phyloP scores from a whole-genome alignment of 2,888 invertebrate species.

The Serripes groenlandicus region DNA sequence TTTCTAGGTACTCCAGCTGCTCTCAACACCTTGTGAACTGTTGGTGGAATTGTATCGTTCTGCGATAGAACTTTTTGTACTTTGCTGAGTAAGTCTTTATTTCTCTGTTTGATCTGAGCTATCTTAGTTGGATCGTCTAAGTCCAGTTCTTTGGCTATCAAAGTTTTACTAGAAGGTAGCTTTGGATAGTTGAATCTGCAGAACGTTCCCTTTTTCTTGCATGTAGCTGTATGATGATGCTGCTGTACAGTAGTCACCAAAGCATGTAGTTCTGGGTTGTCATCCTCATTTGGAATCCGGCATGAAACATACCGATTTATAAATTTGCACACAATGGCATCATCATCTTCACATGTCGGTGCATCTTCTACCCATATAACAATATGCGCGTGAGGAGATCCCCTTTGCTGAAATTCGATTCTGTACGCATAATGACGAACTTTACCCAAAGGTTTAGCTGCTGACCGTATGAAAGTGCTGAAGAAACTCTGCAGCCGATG shows the following conservation, averaged over 20 bases:
- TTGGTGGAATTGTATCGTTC: neutral
- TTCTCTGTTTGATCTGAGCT: constrained; percentile 12
- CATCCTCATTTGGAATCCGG: constrained; percentile 17
- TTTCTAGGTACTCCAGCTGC: neutral
- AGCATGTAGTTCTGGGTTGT: constrained; percentile 32
- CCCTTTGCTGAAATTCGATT: constrained; percentile 65
- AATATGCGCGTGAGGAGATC: constrained; percentile 60
- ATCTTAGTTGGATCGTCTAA: neutral
- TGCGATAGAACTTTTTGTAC: neutral
- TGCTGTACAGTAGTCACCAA: constrained; percentile 42
- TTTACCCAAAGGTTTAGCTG: constrained; percentile 46
- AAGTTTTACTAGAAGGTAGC: constrained; percentile 24
- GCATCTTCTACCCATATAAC: constrained; percentile 54
- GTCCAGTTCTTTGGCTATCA: neutral
- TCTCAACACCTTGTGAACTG: constrained; percentile 1
- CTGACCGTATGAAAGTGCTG: constrained; percentile 44
- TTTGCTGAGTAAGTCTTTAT: constrained; percentile 16
- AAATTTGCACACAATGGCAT: constrained; percentile 12
- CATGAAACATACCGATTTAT: too few relatives aligned
- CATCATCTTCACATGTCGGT: constrained; percentile 8
- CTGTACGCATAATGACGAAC: constrained; percentile 60
- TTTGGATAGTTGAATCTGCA: constrained; percentile 52
- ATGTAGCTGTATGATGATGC: constrained; percentile 50
- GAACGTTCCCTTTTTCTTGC: constrained; percentile 43
- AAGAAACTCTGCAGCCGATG: constrained; percentile 62